Conservation (phyloP, 2,888 invertebrate genomes). For the Eilema caniola region DNA sequence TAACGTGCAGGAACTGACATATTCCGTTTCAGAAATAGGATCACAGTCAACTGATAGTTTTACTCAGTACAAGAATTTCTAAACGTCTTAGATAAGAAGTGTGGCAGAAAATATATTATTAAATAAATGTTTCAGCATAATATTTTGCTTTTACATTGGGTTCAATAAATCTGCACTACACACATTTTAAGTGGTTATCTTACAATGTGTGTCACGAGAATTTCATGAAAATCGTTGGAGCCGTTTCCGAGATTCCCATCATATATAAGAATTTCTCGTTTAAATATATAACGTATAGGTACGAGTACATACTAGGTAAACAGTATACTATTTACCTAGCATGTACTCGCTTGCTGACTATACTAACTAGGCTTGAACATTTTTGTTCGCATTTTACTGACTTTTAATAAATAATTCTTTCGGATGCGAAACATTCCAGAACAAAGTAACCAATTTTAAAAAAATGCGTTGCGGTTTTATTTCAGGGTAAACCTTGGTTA, state of each 20-base stretch:
- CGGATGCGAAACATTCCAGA: neutral
- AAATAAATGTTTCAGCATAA: neutral
- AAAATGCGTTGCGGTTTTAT: slow-evolving; percentile 3
- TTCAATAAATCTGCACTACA: neutral
- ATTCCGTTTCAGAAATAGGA: neutral
- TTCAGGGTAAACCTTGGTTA: slow-evolving; percentile 26
- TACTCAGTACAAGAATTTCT: neutral
- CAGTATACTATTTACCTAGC: no score
- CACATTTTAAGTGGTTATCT: neutral
- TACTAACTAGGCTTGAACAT: neutral
- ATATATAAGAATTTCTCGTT: no score
- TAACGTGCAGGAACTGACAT: neutral
- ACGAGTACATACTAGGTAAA: no score
- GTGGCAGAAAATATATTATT: neutral
- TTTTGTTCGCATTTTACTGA: neutral
- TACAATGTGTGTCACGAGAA: neutral
- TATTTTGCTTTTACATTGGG: neutral
- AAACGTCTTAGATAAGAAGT: neutral
- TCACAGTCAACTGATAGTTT: neutral
- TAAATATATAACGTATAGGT: no score
- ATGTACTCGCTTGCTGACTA: no score
- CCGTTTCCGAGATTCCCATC: no score
- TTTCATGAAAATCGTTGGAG: no score
- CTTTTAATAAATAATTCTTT: neutral
- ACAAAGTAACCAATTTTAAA: slow-evolving; percentile 2